These are phyloP conservation scores for Rhinopomastus cyanomelas DNA, from an alignment of 2,113 vertebrate species.

Conservation along the genomic window DNA sequence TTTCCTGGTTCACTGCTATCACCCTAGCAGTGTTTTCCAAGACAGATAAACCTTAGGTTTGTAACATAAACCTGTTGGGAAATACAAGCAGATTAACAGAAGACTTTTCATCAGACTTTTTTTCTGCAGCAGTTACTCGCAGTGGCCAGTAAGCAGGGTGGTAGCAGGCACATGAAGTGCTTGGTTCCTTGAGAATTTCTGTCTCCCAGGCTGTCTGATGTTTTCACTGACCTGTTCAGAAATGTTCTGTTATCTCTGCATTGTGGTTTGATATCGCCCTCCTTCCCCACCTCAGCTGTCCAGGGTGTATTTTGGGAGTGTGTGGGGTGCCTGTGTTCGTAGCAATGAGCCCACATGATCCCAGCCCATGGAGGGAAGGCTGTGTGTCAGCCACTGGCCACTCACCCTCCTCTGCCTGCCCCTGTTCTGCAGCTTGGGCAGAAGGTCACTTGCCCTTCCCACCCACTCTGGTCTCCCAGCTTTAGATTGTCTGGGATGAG, in stretches of 20 bases:
- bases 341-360: not conserved
- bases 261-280: not conserved
- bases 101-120: not conserved
- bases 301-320: not conserved
- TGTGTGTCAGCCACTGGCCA: rapidly evolving
- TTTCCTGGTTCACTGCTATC: not conserved
- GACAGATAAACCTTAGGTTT: not conserved
- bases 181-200: not conserved
- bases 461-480: not conserved
- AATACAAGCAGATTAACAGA: not conserved
- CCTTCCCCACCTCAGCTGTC: not conserved
- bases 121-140: not conserved
- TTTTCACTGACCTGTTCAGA: not conserved
- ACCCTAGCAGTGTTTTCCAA: not conserved
- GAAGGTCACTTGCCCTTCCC: not conserved
- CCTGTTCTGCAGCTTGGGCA: not conserved
- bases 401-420: not conserved
- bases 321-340: not conserved
- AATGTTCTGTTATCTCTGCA: not conserved
- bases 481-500: not conserved
- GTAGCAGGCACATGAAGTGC: not conserved
- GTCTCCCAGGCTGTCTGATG: not conserved
- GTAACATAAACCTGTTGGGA: not conserved
- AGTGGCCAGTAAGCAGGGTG: not conserved
- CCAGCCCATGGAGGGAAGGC: rapidly evolving